These are phyloP conservation scores for Leptinotarsa lineolata DNA, from an alignment of 1,140 invertebrate genomes.

Conservation along the genomic window DNA sequence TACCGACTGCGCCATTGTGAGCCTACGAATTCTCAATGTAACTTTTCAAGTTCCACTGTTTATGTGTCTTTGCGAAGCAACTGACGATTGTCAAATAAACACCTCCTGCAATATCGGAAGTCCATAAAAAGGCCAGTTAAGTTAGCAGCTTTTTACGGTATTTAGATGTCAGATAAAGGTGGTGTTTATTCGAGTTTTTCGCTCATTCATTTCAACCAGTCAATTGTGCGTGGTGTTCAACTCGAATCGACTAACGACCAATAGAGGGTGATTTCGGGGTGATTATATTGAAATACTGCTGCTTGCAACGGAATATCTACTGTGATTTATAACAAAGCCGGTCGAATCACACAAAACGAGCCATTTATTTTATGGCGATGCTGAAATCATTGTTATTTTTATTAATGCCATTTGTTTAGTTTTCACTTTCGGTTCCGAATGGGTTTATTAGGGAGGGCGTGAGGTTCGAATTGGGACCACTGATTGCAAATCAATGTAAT, in stretches of 20 bases:
- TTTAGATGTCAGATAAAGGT: constrained; percentile 34
- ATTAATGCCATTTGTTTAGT: constrained; percentile 8
- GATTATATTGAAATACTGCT: constrained; percentile 34
- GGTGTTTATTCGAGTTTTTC: constrained; percentile 33
- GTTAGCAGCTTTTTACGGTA: constrained; percentile 27
- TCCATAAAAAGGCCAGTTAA: constrained; percentile 4
- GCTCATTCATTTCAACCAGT: constrained; percentile 29
- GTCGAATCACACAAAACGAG: constrained; percentile 26
- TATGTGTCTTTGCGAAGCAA: too few relatives aligned
- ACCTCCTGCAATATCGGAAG: not conserved
- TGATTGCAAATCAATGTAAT: too few relatives aligned
- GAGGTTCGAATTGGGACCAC: not conserved
- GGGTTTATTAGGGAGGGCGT: not conserved
- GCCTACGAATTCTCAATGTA: too few relatives aligned
- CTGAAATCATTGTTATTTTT: constrained; percentile 26
- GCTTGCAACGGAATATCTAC: constrained; percentile 26
- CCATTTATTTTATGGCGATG: constrained; percentile 25
- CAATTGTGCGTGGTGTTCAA: constrained; percentile 32
- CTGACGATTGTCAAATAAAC: too few relatives aligned
- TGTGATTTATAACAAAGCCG: constrained; percentile 27
- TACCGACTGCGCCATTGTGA: too few relatives aligned
- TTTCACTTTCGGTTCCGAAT: constrained; percentile 13
- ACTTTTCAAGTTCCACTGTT: too few relatives aligned
- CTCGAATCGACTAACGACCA: constrained; percentile 31
- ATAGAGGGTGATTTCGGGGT: constrained; percentile 27